Base-by-base conservation (phyloP, 1,140 invertebrate genomes). In the Druon quercuslanigerum region DNA sequence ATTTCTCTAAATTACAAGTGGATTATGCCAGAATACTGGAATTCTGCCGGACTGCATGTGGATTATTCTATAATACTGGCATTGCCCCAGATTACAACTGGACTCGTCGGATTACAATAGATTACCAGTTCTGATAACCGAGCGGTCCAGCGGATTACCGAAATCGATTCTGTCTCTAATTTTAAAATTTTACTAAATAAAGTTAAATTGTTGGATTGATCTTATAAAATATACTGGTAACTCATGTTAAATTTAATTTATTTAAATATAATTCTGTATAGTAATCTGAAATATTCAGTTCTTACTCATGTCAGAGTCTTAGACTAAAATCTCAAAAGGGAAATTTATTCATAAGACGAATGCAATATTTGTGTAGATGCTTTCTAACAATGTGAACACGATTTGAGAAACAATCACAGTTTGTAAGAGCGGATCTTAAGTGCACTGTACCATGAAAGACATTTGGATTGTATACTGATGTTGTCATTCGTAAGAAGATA, bases 201-300 rank as follows among this genome's bases (percentile, higher is more conserved):
- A n/a, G n/a, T n/a, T n/a, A n/a, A 33, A 33, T 5, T 5, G 25
- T 33, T 33, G 25, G 25, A 33, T 33, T 33, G 0, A 54, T 16
- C 17, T 8, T 17, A 14, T 54, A 54, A 54, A 54, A n/a, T 54
- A 54, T 17, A 9, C 51, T 51, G 7, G 51, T 9, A n/a, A 17
- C 51, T 54, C 25, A 33, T 3, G 5, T 33, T 33, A 33, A 33
- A 2, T 54, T 54, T 5, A n/a, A 54, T 54, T 1, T 17, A 54
- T 54, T 54, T 2, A 17, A 54, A 54, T 2, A 17, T 14, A 54
- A 7, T 54, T 54, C 12, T 54, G 3, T n/a, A 17, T 54, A 4
- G 14, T 54, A 54, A 54, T 60, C 74, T 74, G 50, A 66, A 66
- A 12, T 71, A 33, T 33, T 33, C 25, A 2, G 54, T 83, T 74